Conservation (phyloP, 2,113 vertebrate genomes). For the Semnopithecus entellus region DNA sequence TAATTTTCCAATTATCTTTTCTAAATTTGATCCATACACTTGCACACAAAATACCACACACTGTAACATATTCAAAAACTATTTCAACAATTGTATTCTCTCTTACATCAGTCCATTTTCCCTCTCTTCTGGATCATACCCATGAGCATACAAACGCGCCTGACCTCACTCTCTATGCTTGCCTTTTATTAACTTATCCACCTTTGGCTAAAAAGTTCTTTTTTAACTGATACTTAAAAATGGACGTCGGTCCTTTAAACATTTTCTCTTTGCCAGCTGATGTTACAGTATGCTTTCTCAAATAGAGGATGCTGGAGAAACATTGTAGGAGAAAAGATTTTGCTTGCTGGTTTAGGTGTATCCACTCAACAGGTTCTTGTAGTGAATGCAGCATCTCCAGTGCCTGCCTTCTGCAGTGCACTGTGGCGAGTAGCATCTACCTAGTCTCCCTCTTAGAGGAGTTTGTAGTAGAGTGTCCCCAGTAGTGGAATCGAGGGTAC, state of each 20-base stretch:
- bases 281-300: background rate
- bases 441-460: background rate
- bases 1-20: background rate
- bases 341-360: background rate
- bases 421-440: background rate
- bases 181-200: background rate
- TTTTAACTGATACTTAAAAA: background rate
- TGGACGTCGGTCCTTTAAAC: background rate
- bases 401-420: background rate
- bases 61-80: background rate
- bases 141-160: background rate
- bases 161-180: background rate
- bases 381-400: background rate
- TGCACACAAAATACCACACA: background rate
- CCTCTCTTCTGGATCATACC: background rate
- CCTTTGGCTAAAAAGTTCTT: background rate
- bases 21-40: background rate
- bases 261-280: background rate
- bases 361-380: background rate
- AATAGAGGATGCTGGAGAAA: rapidly evolving
- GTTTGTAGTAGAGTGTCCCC: background rate
- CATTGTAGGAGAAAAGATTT: background rate
- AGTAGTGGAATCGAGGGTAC: no score
- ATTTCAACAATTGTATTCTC: background rate
- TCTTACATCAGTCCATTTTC: background rate